Evolutionary conservation across 2,888 invertebrate genomes (phyloP).

Genomic region (Agrochola macilenta): DNA sequence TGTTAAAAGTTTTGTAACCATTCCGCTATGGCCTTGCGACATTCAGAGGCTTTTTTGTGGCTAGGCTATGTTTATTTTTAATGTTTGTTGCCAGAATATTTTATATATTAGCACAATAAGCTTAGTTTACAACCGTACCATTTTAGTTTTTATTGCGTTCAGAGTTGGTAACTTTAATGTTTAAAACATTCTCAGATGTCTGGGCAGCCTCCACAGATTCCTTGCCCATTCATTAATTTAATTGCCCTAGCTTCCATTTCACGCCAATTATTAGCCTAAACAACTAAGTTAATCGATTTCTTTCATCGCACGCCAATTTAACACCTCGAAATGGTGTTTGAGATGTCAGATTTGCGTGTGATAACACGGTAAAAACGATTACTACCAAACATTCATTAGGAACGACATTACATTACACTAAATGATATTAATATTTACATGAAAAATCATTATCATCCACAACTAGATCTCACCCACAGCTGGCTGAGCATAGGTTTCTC

Average conservation of each 20-base stretch:
- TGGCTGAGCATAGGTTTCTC: too few species aligned
- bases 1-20: conserved; percentile 43
- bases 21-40: conserved; percentile 31
- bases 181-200: not conserved
- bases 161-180: not conserved
- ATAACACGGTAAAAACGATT: not conserved
- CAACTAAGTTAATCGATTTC: not conserved
- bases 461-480: too few species aligned
- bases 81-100: conserved; percentile 46
- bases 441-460: too few species aligned
- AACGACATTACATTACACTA: not conserved
- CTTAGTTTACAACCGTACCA: conserved; percentile 17
- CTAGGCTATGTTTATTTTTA: conserved; percentile 40
- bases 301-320: conserved; percentile 28
- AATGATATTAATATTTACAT: not conserved
- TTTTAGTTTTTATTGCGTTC: conserved; percentile 29
- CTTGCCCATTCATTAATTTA: not conserved
- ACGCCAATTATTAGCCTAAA: conserved; percentile 5
- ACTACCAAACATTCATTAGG: not conserved
- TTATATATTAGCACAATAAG: conserved; percentile 37
- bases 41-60: conserved; percentile 39
- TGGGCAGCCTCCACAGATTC: not conserved
- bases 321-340: not conserved
- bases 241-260: not conserved
- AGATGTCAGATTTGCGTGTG: not conserved